A percentile compares a stretch with the other conserved stretches of the same genome.
These are phyloP conservation scores for Morone chrysops DNA, from an alignment of 2,113 vertebrate genomes.

Conservation along the genomic window DNA sequence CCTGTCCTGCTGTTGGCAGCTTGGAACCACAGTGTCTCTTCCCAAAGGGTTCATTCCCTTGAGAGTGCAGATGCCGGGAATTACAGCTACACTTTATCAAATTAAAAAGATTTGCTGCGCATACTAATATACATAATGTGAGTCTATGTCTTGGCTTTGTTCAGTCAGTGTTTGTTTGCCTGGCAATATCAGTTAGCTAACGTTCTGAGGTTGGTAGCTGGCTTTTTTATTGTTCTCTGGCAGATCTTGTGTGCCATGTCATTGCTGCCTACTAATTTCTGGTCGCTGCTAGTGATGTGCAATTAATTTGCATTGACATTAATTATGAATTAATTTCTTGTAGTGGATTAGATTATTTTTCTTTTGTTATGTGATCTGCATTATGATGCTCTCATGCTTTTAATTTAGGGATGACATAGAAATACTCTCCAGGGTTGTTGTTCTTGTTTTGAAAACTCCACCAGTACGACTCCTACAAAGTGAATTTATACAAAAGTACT, in stretches of 20 bases:
- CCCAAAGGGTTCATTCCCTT: constrained; percentile 11
- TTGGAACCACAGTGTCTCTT: not conserved
- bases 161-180: constrained; percentile 6
- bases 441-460: not conserved
- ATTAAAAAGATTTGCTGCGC: constrained; percentile 25
- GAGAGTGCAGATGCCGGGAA: constrained; percentile 26
- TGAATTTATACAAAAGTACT: not conserved
- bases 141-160: constrained; percentile 27
- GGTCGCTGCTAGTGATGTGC: not conserved
- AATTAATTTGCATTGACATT: constrained; percentile 18
- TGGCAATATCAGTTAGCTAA: not conserved
- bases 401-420: constrained; percentile 9
- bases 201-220: not conserved
- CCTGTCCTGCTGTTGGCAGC: constrained; percentile 20
- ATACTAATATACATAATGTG: constrained; percentile 13
- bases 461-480: not conserved
- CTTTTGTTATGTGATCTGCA: constrained; percentile 14
- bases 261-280: constrained; percentile 18
- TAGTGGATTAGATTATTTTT: not conserved
- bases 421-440: not conserved
- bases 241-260: constrained; percentile 1
- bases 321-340: constrained; percentile 21
- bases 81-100: constrained; percentile 20
- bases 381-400: constrained; percentile 23
- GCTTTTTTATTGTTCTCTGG: constrained; percentile 16